Evolutionary conservation across 1,140 invertebrate species (phyloP).

Genomic region (Caligus rogercresseyi): DNA sequence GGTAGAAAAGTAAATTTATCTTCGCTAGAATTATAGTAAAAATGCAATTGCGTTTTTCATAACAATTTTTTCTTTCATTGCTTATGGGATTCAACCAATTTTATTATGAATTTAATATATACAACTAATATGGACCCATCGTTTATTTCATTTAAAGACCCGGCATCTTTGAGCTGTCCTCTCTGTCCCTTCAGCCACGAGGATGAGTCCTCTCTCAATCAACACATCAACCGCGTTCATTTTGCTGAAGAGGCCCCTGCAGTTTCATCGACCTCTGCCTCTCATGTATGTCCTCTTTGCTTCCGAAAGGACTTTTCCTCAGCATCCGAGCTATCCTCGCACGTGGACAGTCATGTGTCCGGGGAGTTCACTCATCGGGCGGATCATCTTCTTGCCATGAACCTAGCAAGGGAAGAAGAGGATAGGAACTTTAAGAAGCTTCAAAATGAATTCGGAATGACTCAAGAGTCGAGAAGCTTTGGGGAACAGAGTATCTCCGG

Average conservation of each 20-base stretch:
- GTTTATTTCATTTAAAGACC: too few species aligned
- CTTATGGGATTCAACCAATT: too few species aligned
- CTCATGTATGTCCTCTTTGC: slow-evolving; percentile 26
- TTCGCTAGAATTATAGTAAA: too few species aligned
- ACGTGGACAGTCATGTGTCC: slow-evolving; percentile 64
- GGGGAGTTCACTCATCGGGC: slow-evolving; percentile 42
- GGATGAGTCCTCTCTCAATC: slow-evolving; percentile 51
- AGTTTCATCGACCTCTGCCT: slow-evolving; percentile 27
- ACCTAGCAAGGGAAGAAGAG: slow-evolving; percentile 25
- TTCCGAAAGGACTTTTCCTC: slow-evolving; percentile 43
- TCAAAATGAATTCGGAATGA: slow-evolving; percentile 65
- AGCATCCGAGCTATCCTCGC: slow-evolving; percentile 55
- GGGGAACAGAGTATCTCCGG: slow-evolving; percentile 59
- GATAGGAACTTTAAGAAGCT: slow-evolving; percentile 23
- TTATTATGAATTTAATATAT: too few species aligned
- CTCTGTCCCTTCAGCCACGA: slow-evolving; percentile 57
- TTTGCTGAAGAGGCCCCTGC: slow-evolving; percentile 62
- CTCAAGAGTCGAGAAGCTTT: slow-evolving; percentile 57
- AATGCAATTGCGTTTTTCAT: too few species aligned
- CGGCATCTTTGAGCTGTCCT: slow-evolving; percentile 50
- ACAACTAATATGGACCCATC: too few species aligned
- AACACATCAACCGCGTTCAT: slow-evolving; percentile 63
- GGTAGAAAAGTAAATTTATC: too few species aligned
- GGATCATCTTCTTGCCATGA: slow-evolving; percentile 27
- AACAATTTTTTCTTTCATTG: too few species aligned